A percentile compares a stretch with the other conserved stretches of the same genome.
Evolutionary conservation across 2,888 invertebrate species (phyloP).

Genomic region (Nymphalis polychloros): DNA sequence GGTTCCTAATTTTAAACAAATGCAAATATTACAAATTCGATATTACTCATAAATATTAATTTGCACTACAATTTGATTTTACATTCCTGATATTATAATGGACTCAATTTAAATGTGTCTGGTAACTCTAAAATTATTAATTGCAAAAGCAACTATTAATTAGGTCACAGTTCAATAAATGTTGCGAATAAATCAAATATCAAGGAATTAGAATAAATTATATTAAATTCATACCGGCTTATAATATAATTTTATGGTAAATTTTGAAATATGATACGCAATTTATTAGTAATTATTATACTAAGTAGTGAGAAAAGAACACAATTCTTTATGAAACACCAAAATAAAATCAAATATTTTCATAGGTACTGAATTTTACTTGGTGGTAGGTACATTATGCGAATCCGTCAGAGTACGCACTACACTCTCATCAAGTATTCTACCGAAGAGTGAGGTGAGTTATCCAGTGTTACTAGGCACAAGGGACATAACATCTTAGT

Average conservation of each 20-base stretch:
- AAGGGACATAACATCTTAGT: too few relatives aligned
- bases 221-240: not conserved
- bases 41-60: conserved; percentile 4
- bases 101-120: not conserved
- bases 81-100: conserved; percentile 4
- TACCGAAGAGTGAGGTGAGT: too few relatives aligned
- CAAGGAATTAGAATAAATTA: conserved; percentile 2
- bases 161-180: not conserved
- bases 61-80: conserved; percentile 3
- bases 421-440: too few relatives aligned
- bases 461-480: too few relatives aligned
- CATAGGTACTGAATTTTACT: too few relatives aligned
- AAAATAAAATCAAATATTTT: too few relatives aligned
- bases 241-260: not conserved
- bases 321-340: too few relatives aligned
- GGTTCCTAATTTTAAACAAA: too few relatives aligned
- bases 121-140: conserved; percentile 4
- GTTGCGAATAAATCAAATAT: not conserved
- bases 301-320: too few relatives aligned
- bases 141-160: conserved; percentile 6
- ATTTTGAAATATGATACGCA: not conserved
- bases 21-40: not conserved
- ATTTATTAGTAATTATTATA: too few relatives aligned
- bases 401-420: too few relatives aligned
- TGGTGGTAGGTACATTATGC: too few relatives aligned